Base-by-base conservation (phyloP, 2,888 invertebrate genomes). In the Ephialtes manifestator region DNA sequence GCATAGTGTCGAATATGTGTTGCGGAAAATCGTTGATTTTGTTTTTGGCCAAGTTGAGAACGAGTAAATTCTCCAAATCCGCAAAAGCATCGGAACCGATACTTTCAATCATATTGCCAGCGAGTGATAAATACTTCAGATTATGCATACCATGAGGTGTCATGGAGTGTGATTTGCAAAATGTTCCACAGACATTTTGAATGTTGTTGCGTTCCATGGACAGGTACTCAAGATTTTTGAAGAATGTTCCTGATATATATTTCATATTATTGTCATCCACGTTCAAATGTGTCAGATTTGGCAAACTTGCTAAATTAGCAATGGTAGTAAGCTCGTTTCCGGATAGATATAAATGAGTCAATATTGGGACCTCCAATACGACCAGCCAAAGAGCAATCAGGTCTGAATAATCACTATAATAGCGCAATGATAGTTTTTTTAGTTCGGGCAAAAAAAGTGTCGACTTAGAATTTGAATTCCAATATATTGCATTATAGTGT, bases 91-190 rank as follows among this genome's bases (percentile, higher is more conserved):
- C 48, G 1, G 24, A 0, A 11, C 11, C 18, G 39, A 81, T 43
- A 51, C 0, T 7, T 3, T 35, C 0, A 20, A 81, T 81, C 3
- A 4, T 2, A 31, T 81, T 81, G 8, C 15, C 2, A 7, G 13
- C 48, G 13, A 75, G 68, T 5, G 81, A 81, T 58, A 81, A 51
- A 48, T 81, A 74, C 51, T 81, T 35, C 13, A 81, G 60, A 8
- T 75, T 28, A 13, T 15, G 15, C 74, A 74, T 68, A 3, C 13
- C 39, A 24, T 74, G 24, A 28, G 48, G 20, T 5, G 15, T 15
- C 15, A 20, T 0, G 20, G 31, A 48, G 7, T 39, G 11, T 1
- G 4, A 4, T 18, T 72, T 13, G n/a, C 55, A 72, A 15, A 24
- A 24, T 7, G 10, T 11, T 0, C 8, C 11, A 43, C 76, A 63